phyloP scores from a whole-genome alignment of 2,797 vertebrate genomes.

The Sebastes alutus region DNA sequence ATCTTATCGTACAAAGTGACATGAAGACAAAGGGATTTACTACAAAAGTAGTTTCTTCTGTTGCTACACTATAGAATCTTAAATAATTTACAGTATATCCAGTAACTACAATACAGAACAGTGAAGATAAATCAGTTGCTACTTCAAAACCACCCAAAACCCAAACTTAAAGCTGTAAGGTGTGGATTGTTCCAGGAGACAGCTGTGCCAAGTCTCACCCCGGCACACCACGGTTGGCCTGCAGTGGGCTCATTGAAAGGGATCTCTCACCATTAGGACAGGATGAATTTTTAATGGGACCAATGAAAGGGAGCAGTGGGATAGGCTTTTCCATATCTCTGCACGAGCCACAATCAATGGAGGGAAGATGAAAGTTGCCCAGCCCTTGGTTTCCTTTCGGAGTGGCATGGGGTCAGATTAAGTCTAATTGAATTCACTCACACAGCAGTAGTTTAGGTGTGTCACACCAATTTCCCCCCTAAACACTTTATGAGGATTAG shows the following conservation, averaged over 20 bases:
- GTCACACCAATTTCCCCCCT: conserved; percentile 57
- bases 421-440: conserved; percentile 79
- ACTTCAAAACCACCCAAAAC: background rate
- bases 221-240: conserved; percentile 48
- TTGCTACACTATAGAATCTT: background rate
- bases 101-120: background rate
- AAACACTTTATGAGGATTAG: conserved; percentile 69
- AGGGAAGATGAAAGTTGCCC: conserved; percentile 81
- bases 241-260: conserved; percentile 69
- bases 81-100: background rate
- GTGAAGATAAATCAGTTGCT: background rate
- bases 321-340: conserved; percentile 80
- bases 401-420: conserved; percentile 81
- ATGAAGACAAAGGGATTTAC: background rate
- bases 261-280: conserved; percentile 75
- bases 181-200: conserved; percentile 34
- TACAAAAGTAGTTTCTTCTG: background rate
- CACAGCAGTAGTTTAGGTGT: conserved; percentile 78
- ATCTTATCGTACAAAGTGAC: background rate
- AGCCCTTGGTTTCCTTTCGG: conserved; percentile 73
- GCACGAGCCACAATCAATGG: conserved; percentile 81
- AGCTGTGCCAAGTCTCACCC: conserved; percentile 61
- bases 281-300: conserved; percentile 82
- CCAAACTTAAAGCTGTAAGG: conserved; percentile 18
- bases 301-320: conserved; percentile 84